Evolutionary conservation across 2,797 vertebrate species (phyloP).

Genomic region (Pristis pectinata): DNA sequence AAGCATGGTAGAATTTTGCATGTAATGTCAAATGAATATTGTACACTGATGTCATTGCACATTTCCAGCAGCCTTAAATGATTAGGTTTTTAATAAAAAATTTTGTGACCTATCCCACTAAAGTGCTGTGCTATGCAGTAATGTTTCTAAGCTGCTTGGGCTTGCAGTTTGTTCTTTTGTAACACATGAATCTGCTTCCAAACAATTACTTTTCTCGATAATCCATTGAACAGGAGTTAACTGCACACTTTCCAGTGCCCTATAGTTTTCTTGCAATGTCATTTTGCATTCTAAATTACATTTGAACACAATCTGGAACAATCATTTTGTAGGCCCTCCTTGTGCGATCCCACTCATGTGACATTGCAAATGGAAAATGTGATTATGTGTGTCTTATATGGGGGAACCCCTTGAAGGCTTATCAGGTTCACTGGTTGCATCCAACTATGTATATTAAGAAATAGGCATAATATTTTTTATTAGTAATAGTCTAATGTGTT

Average conservation of each 20-base stretch:
- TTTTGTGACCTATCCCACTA: too few species aligned
- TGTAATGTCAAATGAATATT: too few species aligned
- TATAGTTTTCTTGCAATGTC: not conserved
- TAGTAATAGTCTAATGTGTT: not conserved
- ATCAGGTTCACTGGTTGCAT: not conserved
- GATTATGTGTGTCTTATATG: not conserved
- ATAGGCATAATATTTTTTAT: not conserved
- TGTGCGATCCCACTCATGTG: not conserved
- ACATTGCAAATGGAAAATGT: not conserved
- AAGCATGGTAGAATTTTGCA: too few species aligned
- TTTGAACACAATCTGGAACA: not conserved
- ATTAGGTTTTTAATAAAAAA: too few species aligned
- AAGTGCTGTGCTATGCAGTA: too few species aligned
- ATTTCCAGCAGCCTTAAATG: too few species aligned
- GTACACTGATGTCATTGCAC: too few species aligned
- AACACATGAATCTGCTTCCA: not conserved
- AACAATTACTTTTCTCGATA: not conserved
- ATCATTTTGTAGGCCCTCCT: not conserved
- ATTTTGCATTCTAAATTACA: not conserved
- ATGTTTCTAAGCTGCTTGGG: too few species aligned
- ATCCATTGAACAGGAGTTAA: not conserved
- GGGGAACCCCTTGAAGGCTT: not conserved
- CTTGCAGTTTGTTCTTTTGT: not conserved
- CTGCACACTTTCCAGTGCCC: not conserved
- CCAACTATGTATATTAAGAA: not conserved